Evolutionary conservation across 2,888 invertebrate genomes (phyloP).

Genomic region (Tolmerus cingulatus): DNA sequence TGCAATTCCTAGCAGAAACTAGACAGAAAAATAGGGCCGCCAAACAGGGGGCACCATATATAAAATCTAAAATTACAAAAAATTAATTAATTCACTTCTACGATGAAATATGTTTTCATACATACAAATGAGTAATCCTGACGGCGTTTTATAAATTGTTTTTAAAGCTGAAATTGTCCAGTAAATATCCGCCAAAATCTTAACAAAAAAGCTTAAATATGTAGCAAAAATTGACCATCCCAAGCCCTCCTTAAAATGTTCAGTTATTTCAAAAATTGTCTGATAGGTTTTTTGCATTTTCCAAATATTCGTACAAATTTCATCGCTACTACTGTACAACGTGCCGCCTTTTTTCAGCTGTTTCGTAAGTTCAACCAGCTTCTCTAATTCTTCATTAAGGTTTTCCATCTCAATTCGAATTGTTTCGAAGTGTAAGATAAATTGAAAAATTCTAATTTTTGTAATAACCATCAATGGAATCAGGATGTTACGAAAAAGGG

Average conservation of each 20-base stretch:
- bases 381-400: not conserved
- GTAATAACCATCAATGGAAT: not conserved
- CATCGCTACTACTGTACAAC: not conserved
- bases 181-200: not conserved
- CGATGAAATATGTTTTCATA: not conserved
- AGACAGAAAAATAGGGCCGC: not conserved
- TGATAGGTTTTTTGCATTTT: not conserved
- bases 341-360: not conserved
- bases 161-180: not conserved
- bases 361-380: not conserved
- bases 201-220: not conserved
- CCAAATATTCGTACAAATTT: not conserved
- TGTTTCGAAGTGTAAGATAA: not conserved
- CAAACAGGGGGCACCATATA: not conserved
- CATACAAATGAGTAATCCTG: not conserved
- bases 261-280: not conserved
- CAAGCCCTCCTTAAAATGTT: not conserved
- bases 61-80: not conserved
- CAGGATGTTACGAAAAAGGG: not conserved
- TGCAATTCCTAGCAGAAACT: not conserved
- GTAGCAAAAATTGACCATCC: not conserved
- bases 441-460: not conserved
- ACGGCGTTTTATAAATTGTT: not conserved
- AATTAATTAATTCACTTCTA: not conserved
- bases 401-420: not conserved